Percentiles rank a stretch among this genome's conserved stretches.
Conservation (phyloP, 2,797 vertebrate species). For the Pseudochromis fuscus region DNA sequence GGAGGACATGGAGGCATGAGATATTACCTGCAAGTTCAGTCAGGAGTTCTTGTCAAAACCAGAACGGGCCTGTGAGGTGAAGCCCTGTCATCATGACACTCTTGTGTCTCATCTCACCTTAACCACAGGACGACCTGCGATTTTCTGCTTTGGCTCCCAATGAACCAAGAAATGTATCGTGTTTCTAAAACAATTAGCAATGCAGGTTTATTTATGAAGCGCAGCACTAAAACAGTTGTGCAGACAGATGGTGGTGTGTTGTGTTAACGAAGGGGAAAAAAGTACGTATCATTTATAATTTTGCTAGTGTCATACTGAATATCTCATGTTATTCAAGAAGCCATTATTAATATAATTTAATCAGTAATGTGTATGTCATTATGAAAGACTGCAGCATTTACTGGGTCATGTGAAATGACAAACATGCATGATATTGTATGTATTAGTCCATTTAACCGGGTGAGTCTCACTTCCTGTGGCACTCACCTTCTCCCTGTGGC, state of each 20-base stretch:
- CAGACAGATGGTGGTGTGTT: slow-evolving; percentile 2
- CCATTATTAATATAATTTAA: slow-evolving; percentile 10
- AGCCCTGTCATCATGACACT: slow-evolving; percentile 54
- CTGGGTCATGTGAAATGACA: slow-evolving; percentile 62
- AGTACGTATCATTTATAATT: neutral
- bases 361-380: slow-evolving; percentile 7
- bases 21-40: slow-evolving; percentile 78
- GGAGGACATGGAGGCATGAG: slow-evolving; percentile 69
- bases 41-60: slow-evolving; percentile 68
- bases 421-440: slow-evolving; percentile 32
- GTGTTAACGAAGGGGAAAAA: neutral
- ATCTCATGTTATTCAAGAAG: slow-evolving; percentile 3
- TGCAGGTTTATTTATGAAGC: neutral
- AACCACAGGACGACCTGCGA: slow-evolving; percentile 20
- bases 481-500: slow-evolving; percentile 74
- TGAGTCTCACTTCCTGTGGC: slow-evolving; percentile 64
- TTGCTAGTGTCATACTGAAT: neutral
- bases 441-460: slow-evolving; percentile 52
- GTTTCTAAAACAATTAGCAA: slow-evolving; percentile 50
- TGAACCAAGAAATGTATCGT: slow-evolving; percentile 39
- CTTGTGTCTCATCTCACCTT: slow-evolving; percentile 41
- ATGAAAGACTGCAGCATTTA: slow-evolving; percentile 31
- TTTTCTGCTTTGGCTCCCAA: slow-evolving; percentile 44
- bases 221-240: neutral
- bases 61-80: slow-evolving; percentile 46